Conservation (phyloP, 1,140 invertebrate genomes). For the Psix sp. region DNA sequence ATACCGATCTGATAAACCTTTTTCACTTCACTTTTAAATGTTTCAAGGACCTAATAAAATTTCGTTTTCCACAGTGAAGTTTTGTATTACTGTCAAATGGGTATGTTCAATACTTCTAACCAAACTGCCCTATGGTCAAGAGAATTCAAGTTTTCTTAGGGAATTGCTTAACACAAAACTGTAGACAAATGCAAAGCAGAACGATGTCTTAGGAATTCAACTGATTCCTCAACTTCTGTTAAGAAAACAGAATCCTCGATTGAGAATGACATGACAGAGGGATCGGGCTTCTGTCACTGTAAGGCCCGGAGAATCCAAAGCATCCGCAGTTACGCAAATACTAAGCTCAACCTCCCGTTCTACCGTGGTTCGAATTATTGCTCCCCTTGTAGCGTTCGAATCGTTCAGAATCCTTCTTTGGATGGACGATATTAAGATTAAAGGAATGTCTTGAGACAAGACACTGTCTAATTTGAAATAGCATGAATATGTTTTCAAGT, state of each 20-base stretch:
- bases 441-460: slow-evolving; percentile 57
- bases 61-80: too few relatives aligned
- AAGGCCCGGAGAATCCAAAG: slow-evolving; percentile 67
- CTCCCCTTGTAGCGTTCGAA: slow-evolving; percentile 57
- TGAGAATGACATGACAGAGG: slow-evolving; percentile 68
- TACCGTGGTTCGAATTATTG: slow-evolving; percentile 64
- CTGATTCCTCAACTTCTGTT: slow-evolving; percentile 62
- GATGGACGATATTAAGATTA: slow-evolving; percentile 55
- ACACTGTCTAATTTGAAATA: slow-evolving; percentile 48
- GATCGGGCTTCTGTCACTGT: slow-evolving; percentile 60
- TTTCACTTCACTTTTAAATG: too few relatives aligned
- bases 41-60: too few relatives aligned
- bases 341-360: slow-evolving; percentile 62
- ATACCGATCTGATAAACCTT: too few relatives aligned
- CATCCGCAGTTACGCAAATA: slow-evolving; percentile 71
- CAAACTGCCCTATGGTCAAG: slow-evolving; percentile 60
- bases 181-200: slow-evolving; percentile 46
- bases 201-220: slow-evolving; percentile 72
- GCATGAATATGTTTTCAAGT: slow-evolving; percentile 32
- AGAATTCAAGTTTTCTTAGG: slow-evolving; percentile 71
- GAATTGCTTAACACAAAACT: slow-evolving; percentile 29
- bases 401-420: slow-evolving; percentile 59
- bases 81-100: slow-evolving; percentile 67
- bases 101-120: slow-evolving; percentile 73
- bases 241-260: slow-evolving; percentile 74